Evolutionary conservation across 2,113 vertebrate species (phyloP).

Genomic region (Pteropus alecto): DNA sequence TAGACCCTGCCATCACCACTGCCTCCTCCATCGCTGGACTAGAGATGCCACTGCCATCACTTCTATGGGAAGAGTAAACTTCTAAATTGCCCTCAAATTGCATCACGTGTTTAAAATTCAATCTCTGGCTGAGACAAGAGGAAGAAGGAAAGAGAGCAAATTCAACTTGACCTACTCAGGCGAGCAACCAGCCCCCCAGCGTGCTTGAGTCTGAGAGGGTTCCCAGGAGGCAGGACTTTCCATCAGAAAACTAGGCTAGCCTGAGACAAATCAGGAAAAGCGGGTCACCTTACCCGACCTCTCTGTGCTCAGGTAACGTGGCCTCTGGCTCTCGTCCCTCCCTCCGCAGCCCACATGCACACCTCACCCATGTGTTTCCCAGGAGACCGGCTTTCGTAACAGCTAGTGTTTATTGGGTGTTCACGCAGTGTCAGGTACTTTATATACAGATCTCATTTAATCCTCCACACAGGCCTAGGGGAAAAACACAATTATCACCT

Average conservation of each 20-base stretch:
- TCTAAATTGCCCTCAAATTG: background rate
- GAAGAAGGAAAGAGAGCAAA: background rate
- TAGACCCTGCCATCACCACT: background rate
- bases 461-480: background rate
- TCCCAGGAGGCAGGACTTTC: background rate
- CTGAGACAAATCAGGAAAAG: background rate
- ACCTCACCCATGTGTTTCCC: background rate
- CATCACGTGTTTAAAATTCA: background rate
- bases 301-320: background rate
- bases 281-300: background rate
- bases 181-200: accelerated
- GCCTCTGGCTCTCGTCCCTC: background rate
- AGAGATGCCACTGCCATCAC: background rate
- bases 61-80: accelerated
- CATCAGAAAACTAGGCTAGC: background rate
- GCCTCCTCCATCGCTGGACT: background rate
- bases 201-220: background rate
- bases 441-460: background rate
- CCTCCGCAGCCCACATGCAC: accelerated
- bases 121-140: background rate
- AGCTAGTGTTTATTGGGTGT: background rate
- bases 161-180: background rate
- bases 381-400: accelerated
- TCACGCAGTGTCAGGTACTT: background rate
- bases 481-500: background rate